These are phyloP conservation scores for Alethe castanea DNA, from an alignment of 2,113 vertebrate species.

Conservation along the genomic window DNA sequence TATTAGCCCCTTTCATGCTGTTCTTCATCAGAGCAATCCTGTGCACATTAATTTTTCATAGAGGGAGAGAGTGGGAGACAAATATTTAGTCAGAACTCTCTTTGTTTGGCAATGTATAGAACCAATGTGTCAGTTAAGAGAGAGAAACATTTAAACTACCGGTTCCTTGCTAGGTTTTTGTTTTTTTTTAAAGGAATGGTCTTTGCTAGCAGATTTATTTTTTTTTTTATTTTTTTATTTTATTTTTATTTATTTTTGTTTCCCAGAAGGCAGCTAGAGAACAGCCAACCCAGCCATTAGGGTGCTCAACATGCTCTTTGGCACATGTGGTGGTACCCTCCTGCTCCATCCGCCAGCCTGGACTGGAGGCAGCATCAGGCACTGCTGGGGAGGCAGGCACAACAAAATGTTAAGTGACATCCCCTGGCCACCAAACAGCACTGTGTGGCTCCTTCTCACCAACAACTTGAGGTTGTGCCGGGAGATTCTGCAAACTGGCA, in stretches of 20 bases:
- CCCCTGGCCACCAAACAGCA: not conserved
- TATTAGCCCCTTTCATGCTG: not conserved
- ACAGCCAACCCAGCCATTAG: not conserved
- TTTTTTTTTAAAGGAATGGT: not conserved
- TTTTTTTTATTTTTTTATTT: no score
- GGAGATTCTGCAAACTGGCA: not conserved
- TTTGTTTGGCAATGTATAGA: constrained; percentile 1
- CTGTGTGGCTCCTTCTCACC: not conserved
- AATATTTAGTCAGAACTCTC: constrained; percentile 4
- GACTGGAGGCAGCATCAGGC: not conserved
- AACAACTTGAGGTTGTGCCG: not conserved
- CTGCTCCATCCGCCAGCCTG: not conserved
- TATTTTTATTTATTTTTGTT: not conserved
- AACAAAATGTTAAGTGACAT: not conserved
- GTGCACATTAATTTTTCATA: constrained; percentile 8
- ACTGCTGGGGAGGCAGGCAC: not conserved
- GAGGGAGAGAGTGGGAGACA: not conserved
- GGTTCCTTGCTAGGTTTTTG: not conserved
- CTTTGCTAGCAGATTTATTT: not conserved
- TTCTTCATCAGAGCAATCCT: not conserved
- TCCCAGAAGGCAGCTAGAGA: not conserved
- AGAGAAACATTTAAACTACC: not conserved
- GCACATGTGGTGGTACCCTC: fast-evolving
- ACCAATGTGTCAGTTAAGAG: not conserved
- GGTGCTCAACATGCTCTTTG: not conserved